Base-by-base conservation (phyloP, 2,797 vertebrate species). In the Xiphophorus birchmanni region DNA sequence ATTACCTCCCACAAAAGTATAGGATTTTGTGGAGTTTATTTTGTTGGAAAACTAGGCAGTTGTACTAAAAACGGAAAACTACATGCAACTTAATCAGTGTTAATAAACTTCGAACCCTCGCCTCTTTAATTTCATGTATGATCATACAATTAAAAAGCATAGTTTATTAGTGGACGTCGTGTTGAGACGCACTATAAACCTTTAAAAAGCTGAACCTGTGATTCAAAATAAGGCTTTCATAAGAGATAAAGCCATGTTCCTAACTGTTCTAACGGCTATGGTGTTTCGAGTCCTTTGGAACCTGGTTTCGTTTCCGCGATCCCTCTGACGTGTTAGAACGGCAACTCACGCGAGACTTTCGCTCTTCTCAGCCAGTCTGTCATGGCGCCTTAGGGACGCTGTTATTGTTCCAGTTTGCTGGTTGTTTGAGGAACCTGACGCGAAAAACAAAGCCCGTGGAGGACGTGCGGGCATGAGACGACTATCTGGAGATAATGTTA, bases 401-500 rank as follows among this genome's bases (percentile, higher is more conserved):
- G 94, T 95, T 96, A 95, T 95, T 96, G 94, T 96, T 94, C 90
- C 80, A 77, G 80, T 76, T 45, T 8, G 75, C 80, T 29, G 73
- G 56, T 2, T 45, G 21, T 79, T 32, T 26, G 44, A 72, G 52
- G 10, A 79, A 74, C 80, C 79, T 21, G 12, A 73, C 42, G 73
- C 81, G 1, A 40, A 76, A n/a, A 47, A n/a, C 47, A 52, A 76
- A 65, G 26, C 72, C 45, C 23, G 73, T 74, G 2, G 73, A 40
- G 75, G 88, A 74, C 80, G 4, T 11, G 91, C 77, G 92, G 95
- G 94, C 83, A 96, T 95, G 96, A 95, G 83, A 91, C 80, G 54
- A 86, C 50, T 75, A 65, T 63, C 80, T 48, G 85, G 91, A 78
- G 82, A 97, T 74, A 86, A 99, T 99, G 98, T 92, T 99, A 90